phyloP scores from a whole-genome alignment of 2,888 invertebrate genomes.

The Caenorhabditis uteleia region DNA sequence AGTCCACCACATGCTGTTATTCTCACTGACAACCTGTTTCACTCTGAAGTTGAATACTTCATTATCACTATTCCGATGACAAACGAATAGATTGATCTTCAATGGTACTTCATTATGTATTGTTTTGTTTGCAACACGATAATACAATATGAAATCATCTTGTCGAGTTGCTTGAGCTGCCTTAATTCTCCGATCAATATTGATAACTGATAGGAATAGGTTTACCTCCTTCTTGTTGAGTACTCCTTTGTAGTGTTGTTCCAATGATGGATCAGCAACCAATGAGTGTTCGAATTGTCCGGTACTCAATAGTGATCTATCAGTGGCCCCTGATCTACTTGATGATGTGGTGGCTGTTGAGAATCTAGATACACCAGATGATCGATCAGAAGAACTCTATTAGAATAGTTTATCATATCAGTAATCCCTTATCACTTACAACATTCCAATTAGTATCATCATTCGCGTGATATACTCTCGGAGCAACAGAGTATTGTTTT shows the following conservation, averaged over 20 bases:
- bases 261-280: conserved; percentile 16
- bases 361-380: too few species aligned
- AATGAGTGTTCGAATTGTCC: too few species aligned
- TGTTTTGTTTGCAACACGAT: conserved; percentile 26
- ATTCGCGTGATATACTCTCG: not conserved
- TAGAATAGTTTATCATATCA: too few species aligned
- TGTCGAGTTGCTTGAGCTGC: conserved; percentile 14
- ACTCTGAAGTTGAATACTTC: conserved; percentile 30
- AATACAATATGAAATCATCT: conserved; percentile 29
- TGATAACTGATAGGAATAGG: not conserved
- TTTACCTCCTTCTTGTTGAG: conserved; percentile 25
- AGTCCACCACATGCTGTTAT: conserved; percentile 38
- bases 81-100: conserved; percentile 23
- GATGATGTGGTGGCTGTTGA: not conserved
- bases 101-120: conserved; percentile 2
- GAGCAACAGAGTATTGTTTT: too few species aligned
- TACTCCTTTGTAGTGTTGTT: conserved; percentile 31
- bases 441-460: not conserved
- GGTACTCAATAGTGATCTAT: too few species aligned
- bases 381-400: too few species aligned
- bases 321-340: not conserved
- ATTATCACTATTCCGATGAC: conserved; percentile 24
- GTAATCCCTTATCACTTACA: too few species aligned
- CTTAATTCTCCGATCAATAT: not conserved
- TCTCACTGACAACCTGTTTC: conserved; percentile 26